Percentiles rank a stretch among this genome's conserved stretches.
Conservation (phyloP, 2,113 vertebrate species). For the Cottus gobio region DNA sequence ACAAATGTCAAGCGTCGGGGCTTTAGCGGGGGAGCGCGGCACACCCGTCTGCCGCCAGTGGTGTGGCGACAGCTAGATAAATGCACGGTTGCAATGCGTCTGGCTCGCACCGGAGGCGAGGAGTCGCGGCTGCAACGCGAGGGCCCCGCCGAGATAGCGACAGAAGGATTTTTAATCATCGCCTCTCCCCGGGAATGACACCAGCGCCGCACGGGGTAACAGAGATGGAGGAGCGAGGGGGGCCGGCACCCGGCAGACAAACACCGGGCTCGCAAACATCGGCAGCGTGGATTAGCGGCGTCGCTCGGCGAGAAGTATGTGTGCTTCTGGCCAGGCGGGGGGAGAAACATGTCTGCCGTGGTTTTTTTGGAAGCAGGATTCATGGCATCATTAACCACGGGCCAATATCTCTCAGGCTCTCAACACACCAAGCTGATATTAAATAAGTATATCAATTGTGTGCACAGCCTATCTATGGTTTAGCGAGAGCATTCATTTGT, state of each 20-base stretch:
- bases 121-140: slow-evolving; percentile 65
- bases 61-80: slow-evolving; percentile 79
- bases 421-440: slow-evolving; percentile 66
- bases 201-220: slow-evolving; percentile 70
- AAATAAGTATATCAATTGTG: slow-evolving; percentile 72
- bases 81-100: slow-evolving; percentile 75
- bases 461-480: slow-evolving; percentile 59
- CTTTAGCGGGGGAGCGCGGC: slow-evolving; percentile 67
- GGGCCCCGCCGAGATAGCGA: slow-evolving; percentile 60
- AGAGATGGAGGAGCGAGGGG: slow-evolving; percentile 64
- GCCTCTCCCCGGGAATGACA: slow-evolving; percentile 80
- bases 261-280: slow-evolving; percentile 72
- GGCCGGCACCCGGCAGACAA: slow-evolving; percentile 76
- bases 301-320: slow-evolving; percentile 60
- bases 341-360: slow-evolving; percentile 44
- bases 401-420: slow-evolving; percentile 59
- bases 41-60: slow-evolving; percentile 76
- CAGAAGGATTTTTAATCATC: slow-evolving; percentile 83
- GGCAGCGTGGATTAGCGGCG: slow-evolving; percentile 65
- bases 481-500: slow-evolving; percentile 52
- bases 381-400: slow-evolving; percentile 74
- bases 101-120: slow-evolving; percentile 77
- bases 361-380: slow-evolving; percentile 63
- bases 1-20: slow-evolving; percentile 80
- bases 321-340: slow-evolving; percentile 63